Evolutionary conservation across 2,888 invertebrate genomes (phyloP).

Genomic region (Galeruca laticollis): DNA sequence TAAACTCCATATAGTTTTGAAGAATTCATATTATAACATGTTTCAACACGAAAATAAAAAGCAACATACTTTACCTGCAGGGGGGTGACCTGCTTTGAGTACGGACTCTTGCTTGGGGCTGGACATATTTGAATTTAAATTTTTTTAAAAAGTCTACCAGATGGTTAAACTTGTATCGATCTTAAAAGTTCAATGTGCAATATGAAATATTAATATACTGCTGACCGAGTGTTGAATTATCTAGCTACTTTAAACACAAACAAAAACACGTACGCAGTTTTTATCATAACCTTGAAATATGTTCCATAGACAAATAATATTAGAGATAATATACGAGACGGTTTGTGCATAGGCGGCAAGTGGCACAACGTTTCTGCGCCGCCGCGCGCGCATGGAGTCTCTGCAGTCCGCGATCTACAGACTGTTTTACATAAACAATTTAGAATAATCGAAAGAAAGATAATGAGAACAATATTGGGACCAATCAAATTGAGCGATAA

Average conservation of each 20-base stretch:
- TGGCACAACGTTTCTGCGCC: no score
- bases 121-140: slow-evolving; percentile 66
- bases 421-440: no score
- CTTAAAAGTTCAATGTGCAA: slow-evolving; percentile 33
- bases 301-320: background rate
- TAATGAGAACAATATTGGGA: no score
- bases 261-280: slow-evolving; percentile 41
- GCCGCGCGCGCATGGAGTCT: no score
- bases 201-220: slow-evolving; percentile 42
- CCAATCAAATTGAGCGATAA: no score
- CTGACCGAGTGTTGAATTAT: slow-evolving; percentile 8
- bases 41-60: background rate
- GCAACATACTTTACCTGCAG: slow-evolving; percentile 77
- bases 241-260: slow-evolving; percentile 21
- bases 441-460: no score
- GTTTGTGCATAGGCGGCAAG: no score
- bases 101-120: slow-evolving; percentile 74
- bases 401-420: no score
- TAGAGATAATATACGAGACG: no score
- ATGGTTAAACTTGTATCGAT: slow-evolving; percentile 13
- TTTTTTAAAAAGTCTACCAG: slow-evolving; percentile 21
- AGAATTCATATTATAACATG: background rate
- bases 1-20: background rate
- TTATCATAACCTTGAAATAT: slow-evolving; percentile 31
- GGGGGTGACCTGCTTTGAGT: slow-evolving; percentile 89